phyloP scores from a whole-genome alignment of 2,113 vertebrate species.

The Ptychochromis oligacanthus region DNA sequence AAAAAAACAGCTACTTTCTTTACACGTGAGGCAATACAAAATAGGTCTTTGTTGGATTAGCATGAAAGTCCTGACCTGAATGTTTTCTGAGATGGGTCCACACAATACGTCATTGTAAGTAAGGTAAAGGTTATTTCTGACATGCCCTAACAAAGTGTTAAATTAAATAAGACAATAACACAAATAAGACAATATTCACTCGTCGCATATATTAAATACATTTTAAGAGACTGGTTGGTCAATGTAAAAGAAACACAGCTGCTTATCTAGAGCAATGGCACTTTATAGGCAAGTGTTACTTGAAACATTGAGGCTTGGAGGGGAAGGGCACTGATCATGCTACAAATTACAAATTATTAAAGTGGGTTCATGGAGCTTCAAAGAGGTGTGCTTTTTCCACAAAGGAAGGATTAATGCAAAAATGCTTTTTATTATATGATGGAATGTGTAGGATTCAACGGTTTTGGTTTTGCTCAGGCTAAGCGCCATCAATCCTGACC shows the following conservation, averaged over 20 bases:
- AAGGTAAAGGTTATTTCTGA: no score
- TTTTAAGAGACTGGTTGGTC: background rate
- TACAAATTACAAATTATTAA: no score
- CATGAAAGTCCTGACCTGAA: background rate
- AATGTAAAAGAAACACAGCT: background rate
- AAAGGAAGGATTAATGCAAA: background rate
- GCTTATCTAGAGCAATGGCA: background rate
- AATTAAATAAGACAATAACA: no score
- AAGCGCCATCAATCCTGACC: background rate
- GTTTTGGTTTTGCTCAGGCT: background rate
- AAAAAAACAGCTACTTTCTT: slow-evolving; percentile 29
- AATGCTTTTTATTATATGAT: background rate
- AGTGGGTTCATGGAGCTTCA: background rate
- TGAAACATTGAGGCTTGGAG: fast-evolving
- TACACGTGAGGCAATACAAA: background rate
- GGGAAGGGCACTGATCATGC: fast-evolving
- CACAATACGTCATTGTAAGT: background rate
- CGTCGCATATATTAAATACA: background rate
- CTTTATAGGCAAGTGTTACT: background rate
- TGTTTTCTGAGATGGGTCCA: fast-evolving
- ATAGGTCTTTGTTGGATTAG: background rate
- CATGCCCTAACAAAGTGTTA: no score
- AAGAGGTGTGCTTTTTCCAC: background rate
- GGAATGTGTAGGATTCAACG: background rate
- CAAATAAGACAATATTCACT: no score